A percentile compares a stretch with the other conserved stretches of the same genome.
These are phyloP conservation scores for Matsumyia berberina DNA, from an alignment of 2,888 invertebrate genomes.

Conservation along the genomic window DNA sequence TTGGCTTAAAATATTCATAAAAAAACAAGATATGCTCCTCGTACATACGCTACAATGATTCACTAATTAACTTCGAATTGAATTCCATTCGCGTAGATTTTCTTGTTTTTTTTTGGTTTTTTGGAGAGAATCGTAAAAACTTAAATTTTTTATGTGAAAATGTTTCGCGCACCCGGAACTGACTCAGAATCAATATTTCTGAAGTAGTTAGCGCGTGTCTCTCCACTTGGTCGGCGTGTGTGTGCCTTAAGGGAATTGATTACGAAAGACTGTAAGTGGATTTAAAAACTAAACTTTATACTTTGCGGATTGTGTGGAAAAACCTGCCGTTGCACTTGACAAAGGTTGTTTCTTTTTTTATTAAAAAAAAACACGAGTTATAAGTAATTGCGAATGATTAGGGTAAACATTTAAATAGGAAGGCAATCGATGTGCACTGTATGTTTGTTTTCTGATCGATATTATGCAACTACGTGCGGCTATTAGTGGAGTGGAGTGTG, in stretches of 20 bases:
- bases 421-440: constrained; percentile 20
- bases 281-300: background rate
- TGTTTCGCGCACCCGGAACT: constrained; percentile 43
- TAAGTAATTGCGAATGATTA: constrained; percentile 23
- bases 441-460: background rate
- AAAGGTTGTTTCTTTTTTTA: constrained; percentile 11
- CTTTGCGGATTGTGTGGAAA: constrained; percentile 1
- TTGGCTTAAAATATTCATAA: background rate
- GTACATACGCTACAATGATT: constrained; percentile 32
- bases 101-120: constrained; percentile 25
- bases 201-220: background rate
- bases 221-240: background rate
- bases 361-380: background rate
- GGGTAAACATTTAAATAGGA: background rate
- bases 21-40: constrained; percentile 11
- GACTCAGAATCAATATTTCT: background rate
- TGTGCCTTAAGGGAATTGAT: constrained; percentile 31
- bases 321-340: constrained; percentile 15
- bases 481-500: too few species aligned
- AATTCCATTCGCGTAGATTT: constrained; percentile 49
- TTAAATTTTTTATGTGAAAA: background rate
- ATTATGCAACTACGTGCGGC: background rate
- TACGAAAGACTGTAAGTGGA: background rate
- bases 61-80: constrained; percentile 34
- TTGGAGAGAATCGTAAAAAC: constrained; percentile 18